Conservation (phyloP, 2,797 vertebrate genomes). For the Microctenopoma lineatum region DNA sequence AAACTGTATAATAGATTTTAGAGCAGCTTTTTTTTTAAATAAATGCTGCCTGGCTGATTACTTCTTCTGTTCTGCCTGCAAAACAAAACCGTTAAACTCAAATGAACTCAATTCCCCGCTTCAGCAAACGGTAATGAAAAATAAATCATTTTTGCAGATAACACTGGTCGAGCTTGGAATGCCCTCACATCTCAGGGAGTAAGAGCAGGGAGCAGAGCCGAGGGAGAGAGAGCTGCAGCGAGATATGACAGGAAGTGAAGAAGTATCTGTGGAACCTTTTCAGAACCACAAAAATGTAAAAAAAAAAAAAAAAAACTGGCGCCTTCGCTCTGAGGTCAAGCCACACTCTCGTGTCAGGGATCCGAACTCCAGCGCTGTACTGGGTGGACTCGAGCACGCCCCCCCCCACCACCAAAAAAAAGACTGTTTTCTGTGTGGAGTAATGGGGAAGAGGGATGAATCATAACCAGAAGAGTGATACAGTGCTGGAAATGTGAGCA, state of each 20-base stretch:
- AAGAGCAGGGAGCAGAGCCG: background rate
- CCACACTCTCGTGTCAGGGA: constrained; percentile 28
- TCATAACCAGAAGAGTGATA: constrained; percentile 18
- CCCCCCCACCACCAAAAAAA: background rate
- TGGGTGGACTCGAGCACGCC: background rate
- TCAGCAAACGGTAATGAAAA: background rate
- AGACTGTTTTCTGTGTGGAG: constrained; percentile 12
- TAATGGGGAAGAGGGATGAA: constrained; percentile 39
- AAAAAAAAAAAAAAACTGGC: constrained; percentile 27
- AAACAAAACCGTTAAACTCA: background rate
- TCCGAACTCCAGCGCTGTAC: background rate
- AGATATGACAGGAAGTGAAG: constrained; percentile 12
- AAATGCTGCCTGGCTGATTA: background rate
- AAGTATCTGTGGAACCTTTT: constrained; percentile 40
- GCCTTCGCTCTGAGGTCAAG: constrained; percentile 38
- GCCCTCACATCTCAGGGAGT: background rate
- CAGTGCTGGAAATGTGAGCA: constrained; percentile 13
- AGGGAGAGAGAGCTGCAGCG: background rate
- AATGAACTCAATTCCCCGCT: background rate
- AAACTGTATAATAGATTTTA: background rate
- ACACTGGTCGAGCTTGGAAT: background rate
- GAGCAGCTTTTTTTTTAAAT: background rate
- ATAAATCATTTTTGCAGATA: background rate
- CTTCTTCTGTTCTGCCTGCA: background rate
- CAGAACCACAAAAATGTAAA: constrained; percentile 46